A percentile compares a stretch with the other conserved stretches of the same genome.
These are phyloP conservation scores for Falco rusticolus DNA, from an alignment of 2,797 vertebrate species.

Conservation along the genomic window DNA sequence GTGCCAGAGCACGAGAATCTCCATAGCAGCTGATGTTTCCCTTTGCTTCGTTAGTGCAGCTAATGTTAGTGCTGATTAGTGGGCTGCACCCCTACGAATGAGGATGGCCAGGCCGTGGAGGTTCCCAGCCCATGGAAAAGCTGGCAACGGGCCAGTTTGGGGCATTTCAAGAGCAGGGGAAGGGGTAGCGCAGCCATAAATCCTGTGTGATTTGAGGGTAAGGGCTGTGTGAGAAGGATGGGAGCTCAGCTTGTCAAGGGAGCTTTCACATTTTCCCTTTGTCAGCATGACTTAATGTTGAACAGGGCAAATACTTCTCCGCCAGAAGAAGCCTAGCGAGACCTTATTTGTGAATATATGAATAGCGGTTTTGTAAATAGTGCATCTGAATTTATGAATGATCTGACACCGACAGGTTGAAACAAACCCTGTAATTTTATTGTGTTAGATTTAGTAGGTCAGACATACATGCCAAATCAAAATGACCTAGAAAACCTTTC, in stretches of 20 bases:
- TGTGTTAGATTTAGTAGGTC: constrained; percentile 73
- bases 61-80: background rate
- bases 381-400: constrained; percentile 67
- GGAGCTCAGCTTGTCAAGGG: background rate
- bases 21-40: fast-evolving
- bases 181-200: background rate
- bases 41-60: background rate
- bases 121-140: background rate
- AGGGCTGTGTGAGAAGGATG: background rate
- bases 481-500: constrained; percentile 79
- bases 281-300: constrained; percentile 35
- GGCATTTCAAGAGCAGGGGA: background rate
- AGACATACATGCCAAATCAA: constrained; percentile 65
- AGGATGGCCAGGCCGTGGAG: background rate
- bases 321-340: background rate
- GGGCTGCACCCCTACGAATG: background rate
- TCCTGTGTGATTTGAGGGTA: background rate
- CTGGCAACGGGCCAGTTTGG: background rate
- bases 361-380: constrained; percentile 53
- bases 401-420: constrained; percentile 60
- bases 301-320: constrained; percentile 20
- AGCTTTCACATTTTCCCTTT: constrained; percentile 33
- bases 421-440: constrained; percentile 51
- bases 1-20: background rate
- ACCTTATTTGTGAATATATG: constrained; percentile 45